A percentile compares a stretch with the other conserved stretches of the same genome.
phyloP scores from a whole-genome alignment of 2,113 vertebrate genomes.

The Trichomycterus rosablanca region DNA sequence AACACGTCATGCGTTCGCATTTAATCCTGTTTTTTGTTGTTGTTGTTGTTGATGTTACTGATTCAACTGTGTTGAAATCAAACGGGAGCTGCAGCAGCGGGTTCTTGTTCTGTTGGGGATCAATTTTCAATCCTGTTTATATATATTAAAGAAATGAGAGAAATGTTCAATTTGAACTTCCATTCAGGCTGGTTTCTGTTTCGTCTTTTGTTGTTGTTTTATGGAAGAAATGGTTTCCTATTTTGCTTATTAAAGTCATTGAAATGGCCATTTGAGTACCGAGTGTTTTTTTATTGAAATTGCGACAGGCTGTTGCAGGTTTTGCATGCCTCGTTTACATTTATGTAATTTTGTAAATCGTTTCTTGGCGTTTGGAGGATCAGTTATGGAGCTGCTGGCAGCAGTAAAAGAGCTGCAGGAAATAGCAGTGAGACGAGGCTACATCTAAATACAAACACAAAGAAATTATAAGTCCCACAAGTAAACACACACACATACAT shows the following conservation, averaged over 20 bases:
- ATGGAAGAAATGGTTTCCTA: constrained; percentile 96
- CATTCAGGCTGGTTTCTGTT: constrained; percentile 99
- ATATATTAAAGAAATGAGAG: constrained; percentile 66
- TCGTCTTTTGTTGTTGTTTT: constrained; percentile 81
- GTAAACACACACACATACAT: no score
- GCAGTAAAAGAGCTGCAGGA: no score
- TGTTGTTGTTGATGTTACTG: constrained; percentile 62
- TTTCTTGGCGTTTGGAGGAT: no score
- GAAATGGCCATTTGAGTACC: constrained; percentile 84
- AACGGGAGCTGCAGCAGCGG: constrained; percentile 87
- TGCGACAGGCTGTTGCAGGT: no score
- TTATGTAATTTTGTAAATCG: not conserved
- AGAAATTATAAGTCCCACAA: no score
- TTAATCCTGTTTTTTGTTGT: constrained; percentile 84
- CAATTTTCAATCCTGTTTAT: constrained; percentile 99
- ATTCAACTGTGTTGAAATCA: constrained; percentile 99
- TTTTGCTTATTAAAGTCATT: constrained; percentile 99
- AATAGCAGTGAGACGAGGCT: no score
- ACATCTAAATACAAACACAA: no score
- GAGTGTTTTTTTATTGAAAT: constrained; percentile 53
- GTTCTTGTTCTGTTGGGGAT: constrained; percentile 93
- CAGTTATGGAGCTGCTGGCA: no score
- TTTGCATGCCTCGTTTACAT: no score
- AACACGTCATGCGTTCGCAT: constrained; percentile 91
- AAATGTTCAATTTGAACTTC: constrained; percentile 95